Base-by-base conservation (phyloP, 2,797 vertebrate species). In the Dermochelys coriacea region DNA sequence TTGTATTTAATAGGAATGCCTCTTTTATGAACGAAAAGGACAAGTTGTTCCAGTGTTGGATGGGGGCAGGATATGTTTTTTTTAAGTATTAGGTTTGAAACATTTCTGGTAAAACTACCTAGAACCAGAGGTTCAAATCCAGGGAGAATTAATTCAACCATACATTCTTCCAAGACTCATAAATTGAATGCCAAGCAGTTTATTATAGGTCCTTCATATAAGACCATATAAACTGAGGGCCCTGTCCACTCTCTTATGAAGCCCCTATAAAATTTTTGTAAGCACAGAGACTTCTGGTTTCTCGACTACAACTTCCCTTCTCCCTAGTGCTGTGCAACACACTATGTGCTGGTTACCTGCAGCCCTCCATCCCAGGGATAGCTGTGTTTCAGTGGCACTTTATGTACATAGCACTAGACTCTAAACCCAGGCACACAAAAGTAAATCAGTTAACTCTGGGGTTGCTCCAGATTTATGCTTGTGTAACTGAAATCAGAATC, bases 141-240 rank as follows among this genome's bases (percentile, higher is more conserved):
- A 34, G 23, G 34, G 25, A 29, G 61, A 47, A 52, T 96, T 84
- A 50, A 80, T 68, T 68, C 61, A 68, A 59, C 34, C 14, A 8
- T 0, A 0, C 12, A 2, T 80, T 37, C 74, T 91, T 80, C 77
- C 25, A n/a, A 84, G 78, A 27, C 41, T 31, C 37, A 37, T 19
- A 49, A 64, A 64, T 64, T n/a, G 34, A 21, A 27, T 51, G 27
- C 55, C n/a, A 10, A 19, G 0, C 0, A 50, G 52, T 15, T 79
- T 29, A 6, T 6, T 34, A 4, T 54, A 7, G 3, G 47, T 50
- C 54, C 8, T 68, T 68, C 47, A 81, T 55, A 18, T 50, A 21
- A 78, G 47, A 75, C 5, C 6, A 75, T 91, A 3, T 23, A 51
- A 6, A 87, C 29, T 45, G 61, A 37, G 34, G 23, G 21, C 87